Evolutionary conservation across 2,888 invertebrate species (phyloP), one percentile per base, ranked within the genome.

Genomic region (Mactromeris polynyma): DNA sequence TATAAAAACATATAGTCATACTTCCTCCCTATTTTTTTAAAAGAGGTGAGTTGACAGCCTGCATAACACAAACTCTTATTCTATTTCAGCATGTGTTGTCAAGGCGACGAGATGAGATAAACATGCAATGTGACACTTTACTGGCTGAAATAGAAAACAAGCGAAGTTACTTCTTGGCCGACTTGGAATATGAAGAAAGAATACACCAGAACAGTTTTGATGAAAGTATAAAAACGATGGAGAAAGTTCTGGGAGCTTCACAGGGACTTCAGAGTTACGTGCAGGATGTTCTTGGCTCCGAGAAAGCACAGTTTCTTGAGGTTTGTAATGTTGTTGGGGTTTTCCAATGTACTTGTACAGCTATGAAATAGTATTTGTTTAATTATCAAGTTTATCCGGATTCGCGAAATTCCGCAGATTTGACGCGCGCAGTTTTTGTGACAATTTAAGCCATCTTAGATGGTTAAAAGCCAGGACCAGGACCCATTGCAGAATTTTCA

Each of bases 71-170:
- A 11, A 40, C 40, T 40, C 4, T 7, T 11, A n/a, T 2, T 54
- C n/a, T 64, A 11, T 64, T 64, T 36, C 58, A 84, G 81, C 77
- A 93, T 86, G 82, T 89, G 36, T 89, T 92, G 31, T 82, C 93
- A 40, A 90, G 93, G 64, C 90, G 93, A 33, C 78, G 94, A 42
- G 92, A 93, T 80, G 94, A 95, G 42, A 93, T 95, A 73, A 94
- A 94, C 85, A 94, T 92, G 81, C 94, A 96, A 81, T 96, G 96
- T 91, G 95, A 96, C 85, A 90, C 94, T 17, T 91, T 96, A n/a
- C 85, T 96, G 81, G 94, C 94, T 7, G 96, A 96, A 87, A 92
- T 96, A 14, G 96, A 96, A 88, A 94, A 94, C 86, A 96, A 96
- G 86, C 93, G 95, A 11, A 94, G 93, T 38, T 95, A 94, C 85